Conservation (phyloP, 2,888 invertebrate genomes). For the Eilema griseolum region DNA sequence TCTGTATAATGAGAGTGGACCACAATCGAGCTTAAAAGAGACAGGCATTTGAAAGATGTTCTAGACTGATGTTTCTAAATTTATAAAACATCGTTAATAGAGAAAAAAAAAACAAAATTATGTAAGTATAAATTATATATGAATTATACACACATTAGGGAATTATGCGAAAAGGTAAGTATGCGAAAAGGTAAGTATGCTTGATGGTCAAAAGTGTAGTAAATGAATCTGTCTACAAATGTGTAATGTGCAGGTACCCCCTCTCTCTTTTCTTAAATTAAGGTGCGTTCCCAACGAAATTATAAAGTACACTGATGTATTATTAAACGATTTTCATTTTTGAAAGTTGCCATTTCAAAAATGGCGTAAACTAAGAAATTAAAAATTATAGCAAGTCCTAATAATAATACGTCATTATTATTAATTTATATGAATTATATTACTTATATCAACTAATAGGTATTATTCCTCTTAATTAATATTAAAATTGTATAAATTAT, state of each 20-base stretch:
- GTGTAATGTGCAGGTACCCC: too few relatives aligned
- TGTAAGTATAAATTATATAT: neutral
- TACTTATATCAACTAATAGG: too few relatives aligned
- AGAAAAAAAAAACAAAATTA: neutral
- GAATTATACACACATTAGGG: neutral
- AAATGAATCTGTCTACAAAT: neutral
- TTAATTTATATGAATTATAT: too few relatives aligned
- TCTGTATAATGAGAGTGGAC: conserved; percentile 19
- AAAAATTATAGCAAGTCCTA: too few relatives aligned
- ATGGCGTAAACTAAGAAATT: too few relatives aligned
- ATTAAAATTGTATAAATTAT: too few relatives aligned
- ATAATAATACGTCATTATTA: too few relatives aligned
- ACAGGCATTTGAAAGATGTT: conserved; percentile 15
- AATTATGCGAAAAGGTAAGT: too few relatives aligned
- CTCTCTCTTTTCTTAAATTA: neutral
- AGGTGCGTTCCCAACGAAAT: neutral
- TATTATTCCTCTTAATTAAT: too few relatives aligned
- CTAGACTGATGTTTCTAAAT: conserved; percentile 20
- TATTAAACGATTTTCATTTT: too few relatives aligned
- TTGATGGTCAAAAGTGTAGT: neutral
- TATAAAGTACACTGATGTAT: neutral
- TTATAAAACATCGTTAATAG: neutral
- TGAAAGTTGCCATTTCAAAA: too few relatives aligned
- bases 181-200: too few relatives aligned
- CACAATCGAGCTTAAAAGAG: conserved; percentile 25